Percentiles rank a stretch among this genome's conserved stretches.
Conservation (phyloP, 2,888 invertebrate genomes). For the Trachelus tabidus region DNA sequence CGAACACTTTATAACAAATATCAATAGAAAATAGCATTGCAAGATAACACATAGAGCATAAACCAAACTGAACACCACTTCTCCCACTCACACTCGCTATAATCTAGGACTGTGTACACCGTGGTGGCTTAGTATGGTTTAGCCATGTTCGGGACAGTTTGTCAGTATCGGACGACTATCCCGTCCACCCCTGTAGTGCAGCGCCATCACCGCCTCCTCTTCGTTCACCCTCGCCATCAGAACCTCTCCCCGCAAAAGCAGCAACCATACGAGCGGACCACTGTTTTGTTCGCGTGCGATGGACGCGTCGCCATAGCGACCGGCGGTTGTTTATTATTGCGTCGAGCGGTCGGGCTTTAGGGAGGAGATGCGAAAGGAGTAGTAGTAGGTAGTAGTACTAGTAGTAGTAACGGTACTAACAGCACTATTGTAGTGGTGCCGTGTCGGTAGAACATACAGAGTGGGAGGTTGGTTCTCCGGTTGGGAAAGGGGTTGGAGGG, state of each 20-base stretch:
- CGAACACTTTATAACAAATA: background rate
- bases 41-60: background rate
- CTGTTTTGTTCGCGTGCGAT: constrained; percentile 63
- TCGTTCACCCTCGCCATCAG: background rate
- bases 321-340: constrained; percentile 66
- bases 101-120: background rate
- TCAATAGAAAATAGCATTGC: background rate
- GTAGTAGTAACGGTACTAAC: background rate
- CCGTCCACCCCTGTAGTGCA: background rate
- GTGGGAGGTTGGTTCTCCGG: constrained; percentile 16
- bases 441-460: background rate
- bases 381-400: background rate
- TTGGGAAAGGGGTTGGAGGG: constrained; percentile 6
- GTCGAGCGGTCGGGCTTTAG: constrained; percentile 51
- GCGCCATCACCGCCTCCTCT: background rate
- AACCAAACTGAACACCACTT: background rate
- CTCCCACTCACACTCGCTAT: background rate
- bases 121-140: background rate
- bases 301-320: constrained; percentile 64
- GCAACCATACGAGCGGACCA: constrained; percentile 46
- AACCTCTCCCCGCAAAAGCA: constrained; percentile 44
- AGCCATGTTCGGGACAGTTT: constrained; percentile 38
- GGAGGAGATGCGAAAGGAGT: constrained; percentile 22
- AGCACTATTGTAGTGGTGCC: background rate
- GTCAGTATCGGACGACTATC: constrained; percentile 36